Conservation (phyloP, 2,113 vertebrate species). For the Catharus minimus region DNA sequence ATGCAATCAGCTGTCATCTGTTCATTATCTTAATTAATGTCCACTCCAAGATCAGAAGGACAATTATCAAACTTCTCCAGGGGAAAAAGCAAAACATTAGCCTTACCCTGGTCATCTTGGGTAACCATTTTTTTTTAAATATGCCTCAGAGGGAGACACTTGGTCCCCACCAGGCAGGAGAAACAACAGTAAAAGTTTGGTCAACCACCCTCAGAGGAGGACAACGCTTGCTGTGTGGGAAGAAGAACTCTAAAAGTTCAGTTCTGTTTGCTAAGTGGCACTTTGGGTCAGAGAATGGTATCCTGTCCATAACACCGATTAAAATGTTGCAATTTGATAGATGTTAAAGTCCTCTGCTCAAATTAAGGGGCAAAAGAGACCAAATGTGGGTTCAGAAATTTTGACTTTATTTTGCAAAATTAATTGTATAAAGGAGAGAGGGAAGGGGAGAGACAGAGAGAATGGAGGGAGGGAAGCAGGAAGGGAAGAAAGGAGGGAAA, state of each 20-base stretch:
- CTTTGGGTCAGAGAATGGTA: neutral
- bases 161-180: neutral
- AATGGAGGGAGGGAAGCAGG: too few species aligned
- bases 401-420: neutral
- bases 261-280: neutral
- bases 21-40: neutral
- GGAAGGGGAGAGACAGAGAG: neutral
- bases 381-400: neutral
- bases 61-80: neutral
- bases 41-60: neutral
- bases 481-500: neutral
- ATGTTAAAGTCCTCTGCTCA: neutral
- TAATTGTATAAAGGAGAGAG: neutral
- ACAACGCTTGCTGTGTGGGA: neutral
- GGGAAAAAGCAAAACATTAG: neutral
- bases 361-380: neutral
- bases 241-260: neutral
- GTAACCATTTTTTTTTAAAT: neutral
- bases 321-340: neutral
- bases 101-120: neutral
- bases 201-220: neutral
- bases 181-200: neutral
- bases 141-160: neutral
- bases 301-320: neutral
- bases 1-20: neutral